These are phyloP conservation scores for Daktulosphaira vitifoliae DNA, from an alignment of 1,140 invertebrate species.

Conservation along the genomic window DNA sequence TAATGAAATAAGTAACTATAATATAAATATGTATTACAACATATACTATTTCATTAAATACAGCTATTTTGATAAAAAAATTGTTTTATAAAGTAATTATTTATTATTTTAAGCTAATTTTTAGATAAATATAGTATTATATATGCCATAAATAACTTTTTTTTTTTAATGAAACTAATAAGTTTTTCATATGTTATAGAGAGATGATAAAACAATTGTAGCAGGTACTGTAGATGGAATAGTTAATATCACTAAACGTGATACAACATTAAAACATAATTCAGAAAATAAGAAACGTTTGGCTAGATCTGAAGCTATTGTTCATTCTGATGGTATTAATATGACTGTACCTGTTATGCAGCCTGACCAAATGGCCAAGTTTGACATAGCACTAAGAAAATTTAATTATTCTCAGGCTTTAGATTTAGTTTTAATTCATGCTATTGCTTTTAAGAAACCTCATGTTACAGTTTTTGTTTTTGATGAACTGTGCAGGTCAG, in stretches of 20 bases:
- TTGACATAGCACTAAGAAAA: conserved; percentile 65
- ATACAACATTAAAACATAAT: conserved; percentile 45
- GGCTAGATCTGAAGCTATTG: conserved; percentile 37
- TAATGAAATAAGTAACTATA: neutral
- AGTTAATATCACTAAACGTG: conserved; percentile 72
- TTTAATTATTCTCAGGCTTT: conserved; percentile 77
- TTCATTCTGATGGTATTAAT: conserved; percentile 48
- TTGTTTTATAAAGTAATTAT: no score
- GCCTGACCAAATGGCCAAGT: conserved; percentile 47
- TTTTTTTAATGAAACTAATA: no score
- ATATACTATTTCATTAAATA: no score
- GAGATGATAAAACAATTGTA: conserved; percentile 72
- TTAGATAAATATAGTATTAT: no score
- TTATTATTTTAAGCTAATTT: no score
- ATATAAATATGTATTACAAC: neutral
- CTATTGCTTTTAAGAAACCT: conserved; percentile 56
- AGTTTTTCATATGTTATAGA: conserved; percentile 47
- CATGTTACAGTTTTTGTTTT: conserved; percentile 69
- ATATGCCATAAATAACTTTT: no score
- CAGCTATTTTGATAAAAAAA: no score
- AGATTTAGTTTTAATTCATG: conserved; percentile 56
- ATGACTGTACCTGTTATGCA: conserved; percentile 46
- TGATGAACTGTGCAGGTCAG: conserved; percentile 64
- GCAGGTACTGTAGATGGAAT: conserved; percentile 89
- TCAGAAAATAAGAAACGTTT: conserved; percentile 38